A percentile compares a stretch with the other conserved stretches of the same genome.
Evolutionary conservation across 2,888 invertebrate species (phyloP).

Genomic region (Gari tellinella): DNA sequence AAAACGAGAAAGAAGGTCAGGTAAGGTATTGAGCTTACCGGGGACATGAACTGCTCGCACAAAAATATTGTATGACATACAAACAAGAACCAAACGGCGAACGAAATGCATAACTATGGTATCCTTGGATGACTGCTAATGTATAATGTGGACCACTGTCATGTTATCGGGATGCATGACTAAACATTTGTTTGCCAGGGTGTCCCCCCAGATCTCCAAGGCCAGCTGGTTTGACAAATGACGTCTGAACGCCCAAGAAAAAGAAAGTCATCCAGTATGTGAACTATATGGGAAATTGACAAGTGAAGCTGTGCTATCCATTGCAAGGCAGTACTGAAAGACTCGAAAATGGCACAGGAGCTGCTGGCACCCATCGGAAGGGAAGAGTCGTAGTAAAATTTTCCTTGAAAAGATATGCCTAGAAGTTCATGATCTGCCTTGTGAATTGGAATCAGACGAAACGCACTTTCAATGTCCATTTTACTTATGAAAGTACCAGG

Average conservation of each 20-base stretch:
- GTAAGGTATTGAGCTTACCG: too few relatives aligned
- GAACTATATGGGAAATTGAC: slow-evolving; percentile 12
- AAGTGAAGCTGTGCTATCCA: slow-evolving; percentile 12
- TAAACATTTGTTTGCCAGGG: too few relatives aligned
- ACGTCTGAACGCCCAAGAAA: background rate
- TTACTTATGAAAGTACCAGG: slow-evolving; percentile 24
- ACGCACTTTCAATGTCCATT: slow-evolving; percentile 43
- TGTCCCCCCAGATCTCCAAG: too few relatives aligned
- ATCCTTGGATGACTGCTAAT: too few relatives aligned
- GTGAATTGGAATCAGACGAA: slow-evolving; percentile 36
- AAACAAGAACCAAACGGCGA: too few relatives aligned
- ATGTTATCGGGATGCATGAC: too few relatives aligned
- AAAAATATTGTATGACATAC: too few relatives aligned
- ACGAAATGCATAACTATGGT: too few relatives aligned
- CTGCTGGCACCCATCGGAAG: slow-evolving; percentile 33
- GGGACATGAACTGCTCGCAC: too few relatives aligned
- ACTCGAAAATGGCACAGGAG: slow-evolving; percentile 48
- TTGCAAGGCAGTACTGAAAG: slow-evolving; percentile 33
- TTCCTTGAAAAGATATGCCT: slow-evolving; percentile 24
- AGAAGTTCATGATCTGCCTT: slow-evolving; percentile 41
- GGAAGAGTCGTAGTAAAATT: slow-evolving; percentile 40
- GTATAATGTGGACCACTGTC: too few relatives aligned
- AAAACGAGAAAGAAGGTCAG: too few relatives aligned
- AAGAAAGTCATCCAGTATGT: slow-evolving; percentile 48
- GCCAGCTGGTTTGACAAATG: slow-evolving; percentile 9